Percentiles rank a stretch among this genome's conserved stretches.
phyloP scores from a whole-genome alignment of 1,140 invertebrate species.

The Platyscapa corneri region DNA sequence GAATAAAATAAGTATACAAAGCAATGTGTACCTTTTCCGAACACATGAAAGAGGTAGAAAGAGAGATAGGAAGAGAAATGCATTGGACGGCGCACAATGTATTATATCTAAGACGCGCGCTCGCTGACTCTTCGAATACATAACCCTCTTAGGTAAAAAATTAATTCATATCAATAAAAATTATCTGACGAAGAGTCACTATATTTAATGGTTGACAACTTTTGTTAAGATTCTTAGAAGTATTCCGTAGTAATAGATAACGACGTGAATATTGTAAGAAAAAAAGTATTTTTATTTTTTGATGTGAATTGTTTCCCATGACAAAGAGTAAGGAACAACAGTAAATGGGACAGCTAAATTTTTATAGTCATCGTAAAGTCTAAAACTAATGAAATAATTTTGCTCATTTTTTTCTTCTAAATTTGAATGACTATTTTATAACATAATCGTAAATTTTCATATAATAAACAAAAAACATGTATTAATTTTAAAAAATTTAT shows the following conservation, averaged over 20 bases:
- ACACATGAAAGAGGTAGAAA: neutral
- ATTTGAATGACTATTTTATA: neutral
- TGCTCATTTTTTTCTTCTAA: neutral
- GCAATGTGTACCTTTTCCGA: neutral
- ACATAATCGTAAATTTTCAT: neutral
- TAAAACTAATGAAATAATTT: neutral
- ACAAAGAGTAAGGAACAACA: neutral
- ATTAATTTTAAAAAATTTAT: neutral
- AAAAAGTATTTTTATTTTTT: neutral
- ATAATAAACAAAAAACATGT: neutral
- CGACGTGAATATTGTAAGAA: neutral
- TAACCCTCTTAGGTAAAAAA: neutral
- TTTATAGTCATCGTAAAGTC: neutral
- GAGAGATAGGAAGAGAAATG: conserved; percentile 1
- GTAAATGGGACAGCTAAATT: neutral
- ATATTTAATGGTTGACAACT: neutral
- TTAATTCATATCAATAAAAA: conserved; percentile 12
- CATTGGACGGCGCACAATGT: neutral
- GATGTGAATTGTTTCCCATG: neutral
- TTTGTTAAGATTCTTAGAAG: neutral
- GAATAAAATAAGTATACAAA: conserved; percentile 33
- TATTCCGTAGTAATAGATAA: neutral
- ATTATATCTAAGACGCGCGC: conserved; percentile 1
- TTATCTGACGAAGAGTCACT: neutral
- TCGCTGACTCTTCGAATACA: too few species aligned